These are phyloP conservation scores for Mamestra configurata DNA, from an alignment of 1,140 invertebrate species.

Conservation along the genomic window DNA sequence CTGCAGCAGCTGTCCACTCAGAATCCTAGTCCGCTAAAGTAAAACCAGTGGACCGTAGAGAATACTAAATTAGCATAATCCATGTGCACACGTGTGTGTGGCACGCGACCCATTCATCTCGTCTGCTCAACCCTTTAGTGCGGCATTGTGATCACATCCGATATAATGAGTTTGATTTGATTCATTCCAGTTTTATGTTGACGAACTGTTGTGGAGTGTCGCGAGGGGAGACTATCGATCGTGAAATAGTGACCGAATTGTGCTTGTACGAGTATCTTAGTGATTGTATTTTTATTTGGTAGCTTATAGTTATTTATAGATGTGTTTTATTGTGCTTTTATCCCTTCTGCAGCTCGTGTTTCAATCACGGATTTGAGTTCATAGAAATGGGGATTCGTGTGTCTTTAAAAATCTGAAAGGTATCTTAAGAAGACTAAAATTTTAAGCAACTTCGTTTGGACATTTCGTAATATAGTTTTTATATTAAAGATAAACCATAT, in stretches of 20 bases:
- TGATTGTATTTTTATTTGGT: constrained; percentile 31
- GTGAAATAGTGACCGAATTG: constrained; percentile 54
- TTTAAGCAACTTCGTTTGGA: too few species aligned
- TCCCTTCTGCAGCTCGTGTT: background rate
- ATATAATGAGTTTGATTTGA: constrained; percentile 66
- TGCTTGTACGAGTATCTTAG: constrained; percentile 44
- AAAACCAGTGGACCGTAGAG: constrained; percentile 48
- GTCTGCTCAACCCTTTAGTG: constrained; percentile 56
- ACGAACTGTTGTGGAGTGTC: constrained; percentile 59
- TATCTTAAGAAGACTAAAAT: too few species aligned
- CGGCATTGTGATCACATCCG: constrained; percentile 51
- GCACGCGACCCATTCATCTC: constrained; percentile 61
- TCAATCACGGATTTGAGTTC: background rate
- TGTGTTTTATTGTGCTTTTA: background rate
- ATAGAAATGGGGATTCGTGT: too few species aligned
- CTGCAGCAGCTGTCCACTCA: constrained; percentile 23
- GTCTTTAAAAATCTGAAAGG: too few species aligned
- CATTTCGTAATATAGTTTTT: too few species aligned
- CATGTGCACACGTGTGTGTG: constrained; percentile 55
- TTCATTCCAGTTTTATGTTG: constrained; percentile 63
- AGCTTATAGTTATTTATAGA: background rate
- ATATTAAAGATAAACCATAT: background rate
- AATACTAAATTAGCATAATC: constrained; percentile 79
- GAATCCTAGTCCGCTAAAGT: constrained; percentile 31
- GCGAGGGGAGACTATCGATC: constrained; percentile 45